Conservation (phyloP, 2,888 invertebrate genomes). For the Eledona agricola region DNA sequence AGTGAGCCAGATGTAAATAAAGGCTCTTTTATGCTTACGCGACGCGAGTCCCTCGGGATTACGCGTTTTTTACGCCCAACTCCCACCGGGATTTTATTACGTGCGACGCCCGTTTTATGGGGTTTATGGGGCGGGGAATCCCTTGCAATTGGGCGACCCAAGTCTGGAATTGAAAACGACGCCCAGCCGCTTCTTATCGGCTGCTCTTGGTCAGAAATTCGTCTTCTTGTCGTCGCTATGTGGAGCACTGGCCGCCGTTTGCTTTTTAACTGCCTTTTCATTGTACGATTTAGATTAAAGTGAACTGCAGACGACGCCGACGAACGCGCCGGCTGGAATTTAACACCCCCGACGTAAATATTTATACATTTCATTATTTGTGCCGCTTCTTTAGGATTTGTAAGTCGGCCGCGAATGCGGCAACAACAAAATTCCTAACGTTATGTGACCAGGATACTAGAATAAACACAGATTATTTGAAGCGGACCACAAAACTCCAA, state of each 20-base stretch:
- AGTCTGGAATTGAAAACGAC: too few relatives aligned
- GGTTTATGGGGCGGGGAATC: constrained; percentile 21
- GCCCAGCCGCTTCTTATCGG: too few relatives aligned
- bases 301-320: too few relatives aligned
- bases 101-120: constrained; percentile 27
- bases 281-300: constrained; percentile 27
- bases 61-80: constrained; percentile 33
- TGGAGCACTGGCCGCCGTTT: constrained; percentile 18
- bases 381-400: too few relatives aligned
- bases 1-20: constrained; percentile 28
- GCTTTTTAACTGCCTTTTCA: constrained; percentile 30
- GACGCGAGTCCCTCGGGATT: constrained; percentile 33
- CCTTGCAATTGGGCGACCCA: constrained; percentile 10
- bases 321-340: too few relatives aligned
- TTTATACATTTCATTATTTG: too few relatives aligned
- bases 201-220: constrained; percentile 14
- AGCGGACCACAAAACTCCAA: too few relatives aligned
- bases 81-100: constrained; percentile 23
- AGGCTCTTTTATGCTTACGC: constrained; percentile 31
- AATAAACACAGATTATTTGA: too few relatives aligned
- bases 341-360: too few relatives aligned
- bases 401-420: too few relatives aligned
- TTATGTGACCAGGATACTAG: too few relatives aligned
- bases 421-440: too few relatives aligned
- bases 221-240: constrained; percentile 19